These are phyloP conservation scores for Diaphora mendica DNA, from an alignment of 2,888 invertebrate genomes.

Conservation along the genomic window DNA sequence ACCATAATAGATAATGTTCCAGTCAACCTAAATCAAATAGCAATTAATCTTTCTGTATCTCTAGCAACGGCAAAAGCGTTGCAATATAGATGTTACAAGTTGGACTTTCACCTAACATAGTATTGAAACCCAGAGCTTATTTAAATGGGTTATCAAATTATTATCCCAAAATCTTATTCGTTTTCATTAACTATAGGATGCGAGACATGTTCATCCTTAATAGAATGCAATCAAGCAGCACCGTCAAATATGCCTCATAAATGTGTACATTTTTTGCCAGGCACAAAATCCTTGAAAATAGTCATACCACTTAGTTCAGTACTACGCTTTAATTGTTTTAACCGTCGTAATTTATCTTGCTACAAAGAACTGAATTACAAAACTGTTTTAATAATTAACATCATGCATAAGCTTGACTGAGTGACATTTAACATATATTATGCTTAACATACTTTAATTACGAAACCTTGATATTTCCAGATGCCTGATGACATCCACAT, in stretches of 20 bases:
- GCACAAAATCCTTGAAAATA: not conserved
- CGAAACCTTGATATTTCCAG: constrained; percentile 16
- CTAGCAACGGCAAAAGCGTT: not conserved
- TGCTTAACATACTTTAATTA: not conserved
- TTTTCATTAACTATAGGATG: not conserved
- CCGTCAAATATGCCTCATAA: not conserved
- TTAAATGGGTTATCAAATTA: not conserved
- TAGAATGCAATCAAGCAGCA: too few relatives aligned
- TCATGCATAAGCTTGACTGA: not conserved
- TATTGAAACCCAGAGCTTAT: not conserved
- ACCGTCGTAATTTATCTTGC: not conserved
- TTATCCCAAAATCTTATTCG: not conserved
- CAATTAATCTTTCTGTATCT: not conserved
- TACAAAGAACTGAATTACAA: not conserved
- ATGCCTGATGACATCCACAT: not conserved
- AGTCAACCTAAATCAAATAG: not conserved
- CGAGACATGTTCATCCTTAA: not conserved
- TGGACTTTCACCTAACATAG: not conserved
- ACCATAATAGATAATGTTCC: not conserved
- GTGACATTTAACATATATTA: not conserved
- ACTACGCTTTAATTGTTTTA: not conserved
- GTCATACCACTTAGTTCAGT: not conserved
- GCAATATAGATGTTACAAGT: not conserved
- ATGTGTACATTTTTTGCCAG: not conserved
- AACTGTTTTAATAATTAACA: not conserved